Base-by-base conservation (phyloP, 2,797 vertebrate species). In the Malacoctenus gilli region DNA sequence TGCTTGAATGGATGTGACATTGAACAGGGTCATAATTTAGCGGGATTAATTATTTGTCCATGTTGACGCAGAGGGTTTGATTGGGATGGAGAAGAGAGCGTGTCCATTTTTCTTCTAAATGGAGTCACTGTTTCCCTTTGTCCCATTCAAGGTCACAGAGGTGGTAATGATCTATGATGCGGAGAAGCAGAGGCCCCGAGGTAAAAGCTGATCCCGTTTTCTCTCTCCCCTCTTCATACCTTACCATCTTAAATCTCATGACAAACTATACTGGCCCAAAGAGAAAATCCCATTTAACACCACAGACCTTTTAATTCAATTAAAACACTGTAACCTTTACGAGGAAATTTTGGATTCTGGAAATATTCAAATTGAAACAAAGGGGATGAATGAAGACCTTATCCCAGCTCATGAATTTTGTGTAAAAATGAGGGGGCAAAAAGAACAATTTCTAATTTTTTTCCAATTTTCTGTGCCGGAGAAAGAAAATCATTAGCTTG, bases 101-200 rank as follows among this genome's bases (percentile, higher is more conserved):
- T 65, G 73, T 59, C 55, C 65, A 41, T 14, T 75, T 85, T 63
- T 78, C 71, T 63, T 78, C 71, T 83, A 85, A 86, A 84, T 74
- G 70, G 76, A 84, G 78, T 72, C 83, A 75, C 75, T 77, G 68
- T 89, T 84, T 93, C 77, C 81, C 89, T 87, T 93, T 92, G 85
- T 89, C 80, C 81, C 82, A 51, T 87, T 85, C 84, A 91, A 99
- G 97, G 97, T 99, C 91, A 98, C 96, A 79, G 97, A 99, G 92
- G 96, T 99, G 90, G 97, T 99, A 90, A 99, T 99, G 97, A 99
- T 99, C 93, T 99, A 99, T 93, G 97, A 99, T 68, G 96, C 96
- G 56, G 97, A 99, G 91, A 99, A 99, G 90, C 97, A 99, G 94
- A 96, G 97, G 95, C 97, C 97, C 91, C 94, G 97, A 99, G 97